Evolutionary conservation across 2,888 invertebrate genomes (phyloP).

Genomic region (Scaptomyza cyrtandrae): DNA sequence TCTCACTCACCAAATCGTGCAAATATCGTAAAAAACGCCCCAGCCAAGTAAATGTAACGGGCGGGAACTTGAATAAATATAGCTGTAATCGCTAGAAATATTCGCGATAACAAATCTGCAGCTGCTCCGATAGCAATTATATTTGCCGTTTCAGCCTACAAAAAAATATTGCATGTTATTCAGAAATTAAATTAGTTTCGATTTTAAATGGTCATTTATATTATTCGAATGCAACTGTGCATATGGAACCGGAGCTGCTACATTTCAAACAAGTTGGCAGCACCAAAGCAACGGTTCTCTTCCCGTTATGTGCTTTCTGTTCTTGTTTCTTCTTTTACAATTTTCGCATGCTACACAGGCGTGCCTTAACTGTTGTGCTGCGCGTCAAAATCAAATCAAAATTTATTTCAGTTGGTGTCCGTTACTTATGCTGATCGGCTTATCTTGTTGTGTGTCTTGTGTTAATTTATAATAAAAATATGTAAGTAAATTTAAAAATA

Average conservation of each 20-base stretch:
- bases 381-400: too few species aligned
- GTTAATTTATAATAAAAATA: too few species aligned
- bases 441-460: too few species aligned
- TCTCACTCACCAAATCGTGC: slow-evolving; percentile 87
- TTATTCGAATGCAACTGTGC: not conserved
- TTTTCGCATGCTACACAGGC: not conserved
- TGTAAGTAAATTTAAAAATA: too few species aligned
- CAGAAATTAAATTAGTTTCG: not conserved
- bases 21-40: slow-evolving; percentile 88
- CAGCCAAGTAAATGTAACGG: slow-evolving; percentile 87
- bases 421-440: too few species aligned
- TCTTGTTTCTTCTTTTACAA: not conserved
- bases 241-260: not conserved
- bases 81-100: slow-evolving; percentile 87
- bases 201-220: not conserved
- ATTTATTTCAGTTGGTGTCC: too few species aligned
- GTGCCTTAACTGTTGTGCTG: not conserved
- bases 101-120: slow-evolving; percentile 88
- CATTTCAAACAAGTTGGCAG: not conserved
- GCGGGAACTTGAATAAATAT: slow-evolving; percentile 87
- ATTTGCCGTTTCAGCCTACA: slow-evolving; percentile 87
- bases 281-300: slow-evolving; percentile 16
- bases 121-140: slow-evolving; percentile 89
- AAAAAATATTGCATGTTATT: slow-evolving; percentile 1
- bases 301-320: too few species aligned